A percentile compares a stretch with the other conserved stretches of the same genome.
Conservation (phyloP, 53 echinoderm and acorn worm species). For the Mesocentrotus franciscanus region DNA sequence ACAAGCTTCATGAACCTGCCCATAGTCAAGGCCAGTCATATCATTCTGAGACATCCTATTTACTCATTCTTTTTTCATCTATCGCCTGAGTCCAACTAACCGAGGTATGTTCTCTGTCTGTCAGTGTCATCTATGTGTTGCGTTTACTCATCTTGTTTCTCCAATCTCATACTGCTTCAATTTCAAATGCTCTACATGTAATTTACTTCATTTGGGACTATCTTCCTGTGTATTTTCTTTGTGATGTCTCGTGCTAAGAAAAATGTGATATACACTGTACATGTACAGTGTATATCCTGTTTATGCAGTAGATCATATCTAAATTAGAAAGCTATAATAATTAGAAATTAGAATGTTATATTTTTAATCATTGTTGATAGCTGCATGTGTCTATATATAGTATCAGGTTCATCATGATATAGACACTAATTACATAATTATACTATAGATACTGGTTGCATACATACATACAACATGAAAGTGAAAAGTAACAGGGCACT, state of each 20-base stretch:
- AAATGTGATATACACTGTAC: background rate
- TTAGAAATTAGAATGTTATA: background rate
- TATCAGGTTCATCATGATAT: background rate
- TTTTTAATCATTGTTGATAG: background rate
- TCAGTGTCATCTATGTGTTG: background rate
- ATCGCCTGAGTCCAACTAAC: conserved; percentile 65
- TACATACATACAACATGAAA: background rate
- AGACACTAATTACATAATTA: background rate
- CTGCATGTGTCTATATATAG: background rate
- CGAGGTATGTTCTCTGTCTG: conserved; percentile 39
- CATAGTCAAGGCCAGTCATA: conserved; percentile 55
- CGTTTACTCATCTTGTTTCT: background rate
- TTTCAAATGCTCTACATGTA: background rate
- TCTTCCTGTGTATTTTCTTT: background rate
- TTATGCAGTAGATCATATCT: background rate
- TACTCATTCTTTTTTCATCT: conserved; percentile 60
- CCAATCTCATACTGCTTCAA: background rate
- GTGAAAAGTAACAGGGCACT: background rate
- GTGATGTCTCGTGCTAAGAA: background rate
- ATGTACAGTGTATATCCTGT: background rate
- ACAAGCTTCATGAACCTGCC: conserved; percentile 65
- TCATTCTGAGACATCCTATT: conserved; percentile 66
- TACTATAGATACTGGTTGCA: background rate
- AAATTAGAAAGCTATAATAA: background rate
- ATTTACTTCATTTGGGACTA: background rate